A percentile compares a stretch with the other conserved stretches of the same genome.
Evolutionary conservation across 2,113 vertebrate genomes (phyloP).

Genomic region (Synodontis membranacea): DNA sequence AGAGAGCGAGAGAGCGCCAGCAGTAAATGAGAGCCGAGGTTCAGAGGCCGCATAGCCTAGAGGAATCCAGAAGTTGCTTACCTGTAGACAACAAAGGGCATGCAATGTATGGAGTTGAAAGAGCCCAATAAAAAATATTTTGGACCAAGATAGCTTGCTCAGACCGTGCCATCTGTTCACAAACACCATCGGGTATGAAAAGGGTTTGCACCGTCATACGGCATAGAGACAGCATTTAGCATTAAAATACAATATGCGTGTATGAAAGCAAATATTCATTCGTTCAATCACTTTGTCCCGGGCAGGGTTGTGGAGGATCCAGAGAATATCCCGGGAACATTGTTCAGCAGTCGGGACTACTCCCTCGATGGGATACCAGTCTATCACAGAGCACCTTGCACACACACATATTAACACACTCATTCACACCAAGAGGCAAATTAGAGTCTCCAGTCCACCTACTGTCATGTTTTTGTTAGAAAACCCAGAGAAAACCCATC

Average conservation of each 20-base stretch:
- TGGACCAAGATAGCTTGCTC: background rate
- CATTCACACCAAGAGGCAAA: background rate
- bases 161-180: background rate
- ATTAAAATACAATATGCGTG: background rate
- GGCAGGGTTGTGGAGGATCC: background rate
- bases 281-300: background rate
- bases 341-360: background rate
- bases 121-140: background rate
- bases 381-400: background rate
- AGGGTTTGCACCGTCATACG: background rate
- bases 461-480: background rate
- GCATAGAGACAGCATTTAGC: background rate
- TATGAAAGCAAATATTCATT: background rate
- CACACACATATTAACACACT: background rate
- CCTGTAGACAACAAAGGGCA: conserved; percentile 16
- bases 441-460: background rate
- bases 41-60: conserved; percentile 27
- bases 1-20: background rate
- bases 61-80: conserved; percentile 23
- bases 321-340: background rate
- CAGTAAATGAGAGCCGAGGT: conserved; percentile 2
- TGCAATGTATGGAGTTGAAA: conserved; percentile 34
- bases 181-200: background rate
- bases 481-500: background rate
- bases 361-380: background rate